Evolutionary conservation across 2,888 invertebrate species (phyloP), one percentile per base, ranked within the genome.

Genomic region (Nesidiocoris tenuis): DNA sequence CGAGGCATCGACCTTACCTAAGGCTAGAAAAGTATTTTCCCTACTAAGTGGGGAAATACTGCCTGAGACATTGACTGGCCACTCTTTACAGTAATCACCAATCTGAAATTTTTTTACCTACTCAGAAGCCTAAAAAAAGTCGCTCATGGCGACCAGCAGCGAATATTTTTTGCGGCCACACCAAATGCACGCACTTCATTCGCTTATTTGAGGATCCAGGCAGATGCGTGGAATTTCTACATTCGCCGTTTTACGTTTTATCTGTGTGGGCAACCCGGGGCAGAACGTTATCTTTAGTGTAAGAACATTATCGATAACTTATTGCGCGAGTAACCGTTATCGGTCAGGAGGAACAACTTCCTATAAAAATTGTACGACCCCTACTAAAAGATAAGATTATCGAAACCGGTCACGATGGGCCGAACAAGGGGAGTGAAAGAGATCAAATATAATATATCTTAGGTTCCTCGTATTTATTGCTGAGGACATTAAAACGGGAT

Each of bases 401-500:
- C 7, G 59, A 59, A 23, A n/a, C 59, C 12, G 24, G 59, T 70
- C 70, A 70, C 70, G 70, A n/a, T n/a, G 19, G 59, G 2, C 17
- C 7, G 21, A 17, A 1, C 7, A 19, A 21, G 55, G 21, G 18
- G 59, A 23, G n/a, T n/a, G n/a, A 23, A 68, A 1, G 59, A 23
- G 17, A 17, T 65, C 25, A 39, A 65, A 17, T 65, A 39, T 39
- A n/a, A n/a, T n/a, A 70, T 67, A 67, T 67, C 7, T 24, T 23
- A 70, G 16, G 66, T 23, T 22, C 22, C 23, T 59, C 23, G 21
- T 59, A 70, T 70, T 70, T 70, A 70, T 70, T 70, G 59, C 70
- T 70, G 12, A 5, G 59, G 21, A 7, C 70, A 70, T 70, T 70
- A 70, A 59, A 70, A 57, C 56, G 18, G 59, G 70, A 59, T 59